Base-by-base conservation (phyloP, 2,797 vertebrate species). In the Gobionotothen gibberifrons region DNA sequence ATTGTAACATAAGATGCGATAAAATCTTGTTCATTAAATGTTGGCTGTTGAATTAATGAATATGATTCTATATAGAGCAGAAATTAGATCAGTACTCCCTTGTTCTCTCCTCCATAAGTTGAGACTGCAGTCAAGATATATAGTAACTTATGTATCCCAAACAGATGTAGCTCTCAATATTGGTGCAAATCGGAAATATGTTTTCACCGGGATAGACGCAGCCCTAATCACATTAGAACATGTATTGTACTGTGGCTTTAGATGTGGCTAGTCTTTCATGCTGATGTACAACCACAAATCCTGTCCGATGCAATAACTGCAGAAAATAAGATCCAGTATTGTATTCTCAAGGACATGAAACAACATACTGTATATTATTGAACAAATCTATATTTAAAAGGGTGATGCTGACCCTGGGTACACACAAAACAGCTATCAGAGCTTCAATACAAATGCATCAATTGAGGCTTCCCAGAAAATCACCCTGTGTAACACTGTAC, bases 371-470 rank as follows among this genome's bases (percentile, higher is more conserved):
- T 49, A 53, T 36, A 36, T 48, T 36, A 8, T 6, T 19, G 26
- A 2, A 48, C 26, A 46, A 54, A 49, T 22, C 12, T 22, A n/a
- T 15, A 62, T 57, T 64, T 42, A 17, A 70, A 60, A 54, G 11
- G 7, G 46, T 66, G 21, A 69, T 19, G 5, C n/a, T 39, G 48
- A 69, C 48, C 71, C 63, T 48, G 26, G 19, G 54, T 6, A 48
- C 39, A 53, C 15, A 76, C 53, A 26, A 43, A 10, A 1, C n/a
- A 47, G 52, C 40, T 57, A 39, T 51, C 43, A 58, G 21, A 9
- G 32, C 40, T 75, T 67, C 62, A 56, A 42, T 40, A 19, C 19
- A 32, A 57, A 65, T 56, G 26, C 12, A 40, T 40, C 39, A 16
- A 64, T 55, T 42, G 43, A 51, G 26, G 43, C 36, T n/a, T 9